phyloP scores from a whole-genome alignment of 2,888 invertebrate species.

The Liodrosophila aerea region DNA sequence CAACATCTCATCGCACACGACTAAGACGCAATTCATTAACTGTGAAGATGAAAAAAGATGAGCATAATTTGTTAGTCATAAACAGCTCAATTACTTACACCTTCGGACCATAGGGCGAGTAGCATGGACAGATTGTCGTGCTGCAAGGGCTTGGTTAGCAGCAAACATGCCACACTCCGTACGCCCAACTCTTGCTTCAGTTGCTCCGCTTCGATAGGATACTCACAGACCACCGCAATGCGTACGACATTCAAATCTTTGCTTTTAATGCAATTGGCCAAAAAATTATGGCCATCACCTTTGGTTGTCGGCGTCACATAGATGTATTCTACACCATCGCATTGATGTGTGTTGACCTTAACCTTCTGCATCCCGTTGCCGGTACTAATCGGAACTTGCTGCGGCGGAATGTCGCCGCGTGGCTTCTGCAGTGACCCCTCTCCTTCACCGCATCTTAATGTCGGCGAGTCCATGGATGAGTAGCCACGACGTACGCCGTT shows the following conservation, averaged over 20 bases:
- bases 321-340: constrained; percentile 18
- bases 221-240: constrained; percentile 29
- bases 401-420: too few relatives aligned
- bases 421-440: too few relatives aligned
- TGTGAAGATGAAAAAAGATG: background rate
- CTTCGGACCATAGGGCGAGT: background rate
- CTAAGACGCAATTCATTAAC: constrained; percentile 21
- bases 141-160: constrained; percentile 5
- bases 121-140: background rate
- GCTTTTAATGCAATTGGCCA: constrained; percentile 14
- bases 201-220: constrained; percentile 9
- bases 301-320: constrained; percentile 12
- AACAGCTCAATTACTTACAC: constrained; percentile 18
- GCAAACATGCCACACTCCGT: constrained; percentile 28
- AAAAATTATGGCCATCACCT: background rate
- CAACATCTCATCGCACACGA: constrained; percentile 23
- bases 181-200: constrained; percentile 23
- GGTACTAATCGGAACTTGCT: too few relatives aligned
- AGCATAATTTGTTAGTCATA: background rate
- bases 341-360: background rate
- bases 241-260: constrained; percentile 23
- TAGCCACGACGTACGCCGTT: too few relatives aligned
- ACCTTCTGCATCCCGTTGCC: background rate
- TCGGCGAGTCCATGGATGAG: too few relatives aligned
- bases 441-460: too few relatives aligned